Base-by-base conservation (phyloP, 2,888 invertebrate genomes). In the Kryphioiulus occultus region DNA sequence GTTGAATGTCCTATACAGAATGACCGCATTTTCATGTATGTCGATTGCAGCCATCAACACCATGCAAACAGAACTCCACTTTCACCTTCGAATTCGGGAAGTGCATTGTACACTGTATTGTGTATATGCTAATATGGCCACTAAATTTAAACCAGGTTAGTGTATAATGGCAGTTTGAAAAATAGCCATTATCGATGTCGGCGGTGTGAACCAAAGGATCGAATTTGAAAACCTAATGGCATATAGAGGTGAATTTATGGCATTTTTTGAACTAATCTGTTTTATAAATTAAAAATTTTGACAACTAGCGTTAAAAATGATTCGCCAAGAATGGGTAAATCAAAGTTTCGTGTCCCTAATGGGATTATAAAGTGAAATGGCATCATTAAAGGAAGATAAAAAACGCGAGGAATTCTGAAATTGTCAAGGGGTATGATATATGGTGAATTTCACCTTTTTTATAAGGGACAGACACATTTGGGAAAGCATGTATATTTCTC, bases 111-210 rank as follows among this genome's bases (percentile, higher is more conserved):
- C 35, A 35, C 3, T 35, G 7, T 35, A 35, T 35, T 35, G 7
- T 35, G 35, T 7, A 68, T 22, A 35, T 35, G 35, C 22, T 22
- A 68, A 68, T 68, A 22, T 4, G 68, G 26, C 22, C 10, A 68
- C 26, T 68, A 5, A 22, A 68, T 78, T 78, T 78, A 78, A 78
- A 78, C 78, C 78, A 78, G 78, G 78, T 78, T 78, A 78, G 30
- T 78, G 2, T 3, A 78, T 26, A 26, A 22, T 68, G 68, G 68
- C 26, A 22, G 22, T 68, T 68, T n/a, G 26, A 10, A 68, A 68
- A 68, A 22, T 19, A 68, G 22, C 68, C 26, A 26, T 68, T 22
- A 68, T 26, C 26, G 26, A 30, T 78, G 30, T 3, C 22, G 15
- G 15, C 30, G 30, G 78, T 30, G 30, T 26, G 78, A 78, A 30